Evolutionary conservation across 1,140 invertebrate species (phyloP).

Genomic region (Drosophila lacteicornis): DNA sequence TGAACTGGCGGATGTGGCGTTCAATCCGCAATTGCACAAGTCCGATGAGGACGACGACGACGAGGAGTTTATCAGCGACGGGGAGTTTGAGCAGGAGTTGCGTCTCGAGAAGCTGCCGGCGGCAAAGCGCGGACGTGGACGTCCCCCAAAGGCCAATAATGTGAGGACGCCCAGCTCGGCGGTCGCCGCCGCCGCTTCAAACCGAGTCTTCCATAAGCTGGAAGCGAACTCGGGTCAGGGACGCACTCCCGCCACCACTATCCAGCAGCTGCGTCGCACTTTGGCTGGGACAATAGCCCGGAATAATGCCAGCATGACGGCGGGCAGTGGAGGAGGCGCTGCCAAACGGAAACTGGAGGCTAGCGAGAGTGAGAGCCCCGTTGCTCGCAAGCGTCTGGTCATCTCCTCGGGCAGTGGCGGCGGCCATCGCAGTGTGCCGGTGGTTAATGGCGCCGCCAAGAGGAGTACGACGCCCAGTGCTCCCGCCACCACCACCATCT

Average conservation of each 20-base stretch:
- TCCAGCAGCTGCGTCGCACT: conserved; percentile 67
- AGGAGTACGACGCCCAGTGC: not conserved
- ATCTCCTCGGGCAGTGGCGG: conserved; percentile 5
- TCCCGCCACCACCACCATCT: not conserved
- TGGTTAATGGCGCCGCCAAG: conserved; percentile 52
- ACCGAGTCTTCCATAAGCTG: conserved; percentile 3
- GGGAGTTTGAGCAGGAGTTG: conserved; percentile 57
- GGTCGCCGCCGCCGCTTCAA: not conserved
- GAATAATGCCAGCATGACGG: conserved; percentile 19
- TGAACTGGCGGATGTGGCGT: conserved; percentile 62
- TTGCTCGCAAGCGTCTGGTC: conserved; percentile 59
- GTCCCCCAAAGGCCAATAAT: conserved; percentile 58
- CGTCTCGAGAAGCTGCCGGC: conserved; percentile 50
- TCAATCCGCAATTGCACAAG: conserved; percentile 72
- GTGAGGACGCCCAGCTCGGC: not conserved
- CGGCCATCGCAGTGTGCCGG: conserved; percentile 17
- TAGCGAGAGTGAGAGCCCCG: conserved; percentile 37
- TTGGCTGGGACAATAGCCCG: conserved; percentile 33
- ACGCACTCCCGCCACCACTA: conserved; percentile 9
- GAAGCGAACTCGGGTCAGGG: conserved; percentile 3
- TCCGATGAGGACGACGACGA: conserved; percentile 72
- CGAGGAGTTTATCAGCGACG: conserved; percentile 63
- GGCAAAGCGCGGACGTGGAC: conserved; percentile 69
- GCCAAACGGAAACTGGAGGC: conserved; percentile 60
- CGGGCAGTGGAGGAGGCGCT: not conserved